A percentile compares a stretch with the other conserved stretches of the same genome.
These are phyloP conservation scores for Equus przewalskii DNA, from an alignment of 2,113 vertebrate genomes.

Conservation along the genomic window DNA sequence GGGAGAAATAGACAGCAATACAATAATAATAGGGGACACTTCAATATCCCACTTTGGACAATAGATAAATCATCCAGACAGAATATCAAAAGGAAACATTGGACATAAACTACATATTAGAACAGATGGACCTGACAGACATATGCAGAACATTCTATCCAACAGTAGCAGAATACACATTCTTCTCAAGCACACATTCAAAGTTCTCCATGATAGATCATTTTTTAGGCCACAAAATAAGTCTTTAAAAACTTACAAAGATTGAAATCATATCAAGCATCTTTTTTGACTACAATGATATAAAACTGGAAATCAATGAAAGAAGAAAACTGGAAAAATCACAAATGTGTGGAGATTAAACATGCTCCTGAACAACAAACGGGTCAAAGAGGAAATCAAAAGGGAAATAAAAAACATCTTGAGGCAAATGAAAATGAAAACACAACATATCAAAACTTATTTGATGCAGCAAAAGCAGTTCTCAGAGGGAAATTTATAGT, in stretches of 20 bases:
- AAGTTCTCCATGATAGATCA: background rate
- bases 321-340: background rate
- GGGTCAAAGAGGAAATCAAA: background rate
- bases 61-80: background rate
- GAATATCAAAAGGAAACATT: background rate
- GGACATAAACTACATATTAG: background rate
- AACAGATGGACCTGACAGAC: no score
- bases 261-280: background rate
- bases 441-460: no score
- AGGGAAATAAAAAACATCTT: no score
- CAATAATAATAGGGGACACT: background rate
- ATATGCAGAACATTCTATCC: no score
- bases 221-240: background rate
- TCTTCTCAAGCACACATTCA: background rate
- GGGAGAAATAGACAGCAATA: background rate
- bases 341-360: background rate
- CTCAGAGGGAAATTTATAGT: no score
- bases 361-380: background rate
- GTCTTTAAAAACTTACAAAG: background rate
- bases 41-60: background rate
- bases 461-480: no score
- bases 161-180: background rate
- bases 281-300: background rate
- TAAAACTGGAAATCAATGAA: background rate
- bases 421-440: no score